Conservation (phyloP, 2,888 invertebrate genomes). For the Latrodectus hesperus region DNA sequence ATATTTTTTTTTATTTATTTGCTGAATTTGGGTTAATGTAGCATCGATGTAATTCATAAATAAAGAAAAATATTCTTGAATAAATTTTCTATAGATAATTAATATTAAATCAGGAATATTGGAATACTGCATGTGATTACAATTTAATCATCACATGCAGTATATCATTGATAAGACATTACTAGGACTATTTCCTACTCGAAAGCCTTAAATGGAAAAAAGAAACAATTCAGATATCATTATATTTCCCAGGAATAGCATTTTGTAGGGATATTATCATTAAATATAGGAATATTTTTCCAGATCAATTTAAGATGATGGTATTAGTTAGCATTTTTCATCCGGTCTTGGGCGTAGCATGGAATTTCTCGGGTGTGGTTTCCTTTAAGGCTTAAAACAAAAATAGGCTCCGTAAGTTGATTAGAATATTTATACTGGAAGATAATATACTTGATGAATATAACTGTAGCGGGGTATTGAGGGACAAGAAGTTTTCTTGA, state of each 20-base stretch:
- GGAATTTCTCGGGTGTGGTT: constrained; percentile 47
- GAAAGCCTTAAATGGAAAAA: too few relatives aligned
- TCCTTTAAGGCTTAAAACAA: constrained; percentile 48
- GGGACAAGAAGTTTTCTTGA: too few relatives aligned
- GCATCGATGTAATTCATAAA: too few relatives aligned
- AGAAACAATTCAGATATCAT: not conserved
- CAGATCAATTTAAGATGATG: constrained; percentile 35
- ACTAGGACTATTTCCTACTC: too few relatives aligned
- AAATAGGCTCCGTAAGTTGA: constrained; percentile 31
- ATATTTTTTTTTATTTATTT: too few relatives aligned
- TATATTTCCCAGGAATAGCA: not conserved
- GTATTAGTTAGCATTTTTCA: constrained; percentile 59
- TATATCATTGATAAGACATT: too few relatives aligned
- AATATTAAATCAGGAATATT: too few relatives aligned
- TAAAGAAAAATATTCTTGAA: too few relatives aligned
- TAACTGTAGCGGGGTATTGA: not conserved
- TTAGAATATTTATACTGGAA: constrained; percentile 17
- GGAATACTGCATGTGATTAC: too few relatives aligned
- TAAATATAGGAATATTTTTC: constrained; percentile 14
- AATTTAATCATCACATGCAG: too few relatives aligned
- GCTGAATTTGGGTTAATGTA: too few relatives aligned
- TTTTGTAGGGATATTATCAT: constrained; percentile 7
- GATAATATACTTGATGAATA: constrained; percentile 27
- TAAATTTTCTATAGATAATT: too few relatives aligned
- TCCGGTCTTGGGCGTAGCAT: constrained; percentile 51